phyloP scores from a whole-genome alignment of 2,888 invertebrate genomes.

The Eilema depressum region DNA sequence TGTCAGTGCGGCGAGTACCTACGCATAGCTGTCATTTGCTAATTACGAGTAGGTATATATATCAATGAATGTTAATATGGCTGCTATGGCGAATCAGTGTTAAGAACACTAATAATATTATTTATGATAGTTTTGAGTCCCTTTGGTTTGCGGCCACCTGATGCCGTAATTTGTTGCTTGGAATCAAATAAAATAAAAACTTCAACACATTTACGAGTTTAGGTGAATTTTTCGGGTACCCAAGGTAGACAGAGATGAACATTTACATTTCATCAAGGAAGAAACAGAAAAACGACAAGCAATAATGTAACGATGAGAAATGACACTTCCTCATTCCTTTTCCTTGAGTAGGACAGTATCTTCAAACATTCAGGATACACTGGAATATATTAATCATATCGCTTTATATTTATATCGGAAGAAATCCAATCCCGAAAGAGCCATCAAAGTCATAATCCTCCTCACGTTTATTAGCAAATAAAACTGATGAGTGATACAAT shows the following conservation, averaged over 20 bases:
- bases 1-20: background rate
- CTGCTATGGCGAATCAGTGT: background rate
- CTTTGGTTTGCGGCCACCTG: background rate
- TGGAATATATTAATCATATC: background rate
- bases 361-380: background rate
- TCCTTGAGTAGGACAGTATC: no score
- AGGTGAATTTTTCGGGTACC: background rate
- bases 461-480: constrained; percentile 29
- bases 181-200: no score
- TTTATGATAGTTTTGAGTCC: background rate
- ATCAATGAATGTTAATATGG: background rate
- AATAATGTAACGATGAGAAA: background rate
- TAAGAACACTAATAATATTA: no score
- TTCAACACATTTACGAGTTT: no score
- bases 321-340: background rate
- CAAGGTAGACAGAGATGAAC: background rate
- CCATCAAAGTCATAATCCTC: constrained; percentile 21
- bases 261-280: no score
- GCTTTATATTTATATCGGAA: background rate
- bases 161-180: background rate
- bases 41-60: no score
- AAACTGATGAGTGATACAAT: constrained; percentile 39
- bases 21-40: background rate
- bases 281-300: no score
- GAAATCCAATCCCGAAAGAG: background rate